Percentiles rank a stretch among this genome's conserved stretches.
phyloP scores from a whole-genome alignment of 2,113 vertebrate species.

The Hippocampus barbouri region DNA sequence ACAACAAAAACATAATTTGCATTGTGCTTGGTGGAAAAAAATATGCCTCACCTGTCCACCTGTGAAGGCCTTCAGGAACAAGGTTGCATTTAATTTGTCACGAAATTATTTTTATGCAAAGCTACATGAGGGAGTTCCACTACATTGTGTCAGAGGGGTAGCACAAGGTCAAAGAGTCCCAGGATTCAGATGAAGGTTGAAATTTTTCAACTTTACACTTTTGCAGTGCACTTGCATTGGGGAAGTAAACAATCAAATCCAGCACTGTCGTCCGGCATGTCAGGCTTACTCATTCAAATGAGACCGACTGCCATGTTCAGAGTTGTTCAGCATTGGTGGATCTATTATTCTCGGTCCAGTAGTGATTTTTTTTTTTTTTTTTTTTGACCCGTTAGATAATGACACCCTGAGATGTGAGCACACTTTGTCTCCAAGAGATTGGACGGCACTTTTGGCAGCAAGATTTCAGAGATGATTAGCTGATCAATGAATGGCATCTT shows the following conservation, averaged over 20 bases:
- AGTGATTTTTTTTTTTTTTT: background rate
- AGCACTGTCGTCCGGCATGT: background rate
- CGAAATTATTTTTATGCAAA: too few relatives aligned
- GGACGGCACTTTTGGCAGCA: conserved; percentile 2
- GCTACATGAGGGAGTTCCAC: too few relatives aligned
- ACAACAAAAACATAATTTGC: background rate
- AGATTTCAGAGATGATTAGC: background rate
- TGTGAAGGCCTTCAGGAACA: background rate
- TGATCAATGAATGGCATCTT: conserved; percentile 10
- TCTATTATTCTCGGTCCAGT: background rate
- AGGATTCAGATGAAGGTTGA: background rate
- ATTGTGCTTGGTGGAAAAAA: too few relatives aligned
- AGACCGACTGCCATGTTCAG: too few relatives aligned
- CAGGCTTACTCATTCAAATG: too few relatives aligned
- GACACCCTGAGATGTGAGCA: conserved; percentile 4
- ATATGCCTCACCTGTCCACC: too few relatives aligned
- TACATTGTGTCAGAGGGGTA: too few relatives aligned
- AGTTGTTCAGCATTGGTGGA: background rate
- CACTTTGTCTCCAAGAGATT: background rate
- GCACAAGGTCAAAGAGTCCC: too few relatives aligned
- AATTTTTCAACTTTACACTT: background rate
- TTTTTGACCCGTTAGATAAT: background rate
- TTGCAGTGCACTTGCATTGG: background rate
- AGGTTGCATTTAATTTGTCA: too few relatives aligned
- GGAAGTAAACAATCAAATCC: background rate